Evolutionary conservation across 1,140 invertebrate species (phyloP), one percentile per base, ranked within the genome.

Genomic region (Saxidomus purpurata): DNA sequence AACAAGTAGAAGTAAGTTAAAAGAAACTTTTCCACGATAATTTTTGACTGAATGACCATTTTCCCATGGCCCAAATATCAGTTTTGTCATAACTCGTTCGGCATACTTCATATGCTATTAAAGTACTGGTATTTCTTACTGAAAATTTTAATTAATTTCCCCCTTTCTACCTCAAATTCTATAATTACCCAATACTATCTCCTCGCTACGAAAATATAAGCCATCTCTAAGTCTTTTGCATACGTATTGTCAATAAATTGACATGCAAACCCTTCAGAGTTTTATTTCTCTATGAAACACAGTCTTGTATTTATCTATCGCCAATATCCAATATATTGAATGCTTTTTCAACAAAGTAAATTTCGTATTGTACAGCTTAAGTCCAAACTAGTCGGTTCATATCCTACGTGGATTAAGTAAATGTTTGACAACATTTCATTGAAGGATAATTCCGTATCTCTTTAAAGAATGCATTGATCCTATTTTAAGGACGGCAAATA

Each of bases 301-400:
- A 71, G 67, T 3, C 67, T 40, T 38, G 67, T 71, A 71, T 71
- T 71, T 71, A 28, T 38, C 34, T 13, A 71, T 71, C 67, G 9
- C 34, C 67, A 71, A 71, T 71, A 71, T 71, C 67, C 67, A 40
- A 71, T 38, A 67, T 3, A 63, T 63, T 63, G n/a, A 28, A 63
- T 63, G 59, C 25, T 25, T 63, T 63, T 25, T 71, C 34, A 71
- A 71, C 67, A 71, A 71, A 71, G 67, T 71, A 71, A 71, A 71
- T 71, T 31, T 19, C 28, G 67, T 38, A 71, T 71, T 36, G 67
- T 71, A 71, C 22, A 38, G 25, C 34, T 15, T 71, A 71, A 71
- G 67, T 1, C 28, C 17, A 40, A 71, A 38, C 67, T 38, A 22
- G 67, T 71, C 59, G 59, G 22, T 63, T n/a, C 25, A 28, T 63